Percentiles rank a stretch among this genome's conserved stretches.
Evolutionary conservation across 2,888 invertebrate species (phyloP).

Genomic region (Macaria liturata): DNA sequence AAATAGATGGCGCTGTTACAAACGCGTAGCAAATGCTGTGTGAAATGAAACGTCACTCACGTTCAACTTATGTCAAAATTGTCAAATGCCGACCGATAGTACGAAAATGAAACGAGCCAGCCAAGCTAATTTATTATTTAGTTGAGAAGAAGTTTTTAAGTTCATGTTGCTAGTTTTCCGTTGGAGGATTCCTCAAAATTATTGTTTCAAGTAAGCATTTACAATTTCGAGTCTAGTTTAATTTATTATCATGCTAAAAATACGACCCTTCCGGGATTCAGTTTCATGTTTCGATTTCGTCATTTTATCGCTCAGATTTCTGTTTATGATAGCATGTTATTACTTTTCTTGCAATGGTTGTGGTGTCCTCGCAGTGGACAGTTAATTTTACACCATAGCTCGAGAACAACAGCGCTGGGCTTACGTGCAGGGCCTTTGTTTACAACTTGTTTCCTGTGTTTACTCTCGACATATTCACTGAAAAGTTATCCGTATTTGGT

Average conservation of each 20-base stretch:
- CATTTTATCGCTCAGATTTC: conserved; percentile 51
- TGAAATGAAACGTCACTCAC: conserved; percentile 7
- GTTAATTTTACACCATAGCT: conserved; percentile 42
- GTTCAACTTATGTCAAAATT: background rate
- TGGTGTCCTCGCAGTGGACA: conserved; percentile 43
- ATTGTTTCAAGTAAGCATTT: conserved; percentile 55
- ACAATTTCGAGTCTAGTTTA: conserved; percentile 58
- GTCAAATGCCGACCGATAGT: conserved; percentile 37
- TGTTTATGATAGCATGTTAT: conserved; percentile 44
- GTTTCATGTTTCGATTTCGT: conserved; percentile 58
- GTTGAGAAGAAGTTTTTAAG: conserved; percentile 65
- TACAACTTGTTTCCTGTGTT: conserved; percentile 76
- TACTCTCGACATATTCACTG: conserved; percentile 62
- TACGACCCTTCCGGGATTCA: conserved; percentile 63
- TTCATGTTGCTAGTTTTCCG: conserved; percentile 53
- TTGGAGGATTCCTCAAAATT: conserved; percentile 46
- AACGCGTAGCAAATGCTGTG: conserved; percentile 33
- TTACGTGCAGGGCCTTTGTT: conserved; percentile 69
- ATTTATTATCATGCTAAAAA: conserved; percentile 64
- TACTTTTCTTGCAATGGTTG: conserved; percentile 42
- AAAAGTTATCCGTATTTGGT: conserved; percentile 49
- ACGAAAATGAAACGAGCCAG: conserved; percentile 42
- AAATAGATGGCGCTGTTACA: conserved; percentile 62
- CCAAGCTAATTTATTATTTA: conserved; percentile 81
- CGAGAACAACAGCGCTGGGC: conserved; percentile 42